Base-by-base conservation (phyloP, 1,140 invertebrate species). In the Bombus waltoni region DNA sequence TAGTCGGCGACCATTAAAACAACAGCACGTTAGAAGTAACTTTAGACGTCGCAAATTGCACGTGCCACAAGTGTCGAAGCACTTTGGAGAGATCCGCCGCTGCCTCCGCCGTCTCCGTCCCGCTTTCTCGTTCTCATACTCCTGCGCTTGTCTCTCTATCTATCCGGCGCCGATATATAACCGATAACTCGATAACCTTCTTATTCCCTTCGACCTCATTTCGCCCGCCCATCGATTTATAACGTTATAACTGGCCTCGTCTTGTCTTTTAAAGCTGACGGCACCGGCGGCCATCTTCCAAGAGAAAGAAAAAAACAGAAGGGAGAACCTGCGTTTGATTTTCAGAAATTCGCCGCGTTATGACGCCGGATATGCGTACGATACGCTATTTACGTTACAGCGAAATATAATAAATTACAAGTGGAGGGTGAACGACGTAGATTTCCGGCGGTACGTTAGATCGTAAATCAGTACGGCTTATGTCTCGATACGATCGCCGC, bases 171-270 rank as follows among this genome's bases (percentile, higher is more conserved):
- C 87, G 88, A 89, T 90, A 89, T 90, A 89, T 86, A 85, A 84
- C 85, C 85, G 81, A 85, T 89, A 89, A 90, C 88, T 89, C 88
- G 88, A 90, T 90, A 90, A 90, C 78, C 89, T 83, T 83, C 88
- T 90, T 89, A 89, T 89, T 90, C 78, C 85, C 74, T 89, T 84
- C 88, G 88, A 90, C 89, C 89, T 87, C 88, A 42, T 89, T 89
- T 81, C 78, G 35, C 5, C 66, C 25, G 32, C 77, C 53, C 80
- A 77, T 90, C 88, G 85, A 89, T 65, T 80, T 80, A 38, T 68
- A 80, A 89, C 80, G 88, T 87, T 89, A 89, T 77, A 89, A 83
- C 82, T 86, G 78, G 77, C 62, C 87, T 65, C 57, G 77, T 76
- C 89, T 72, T 78, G 68, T 84, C 88, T 72, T 57, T 90, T 89